Conservation (phyloP, 37 sponge, comb jelly and placozoan genomes). For the Crambe crambe region DNA sequence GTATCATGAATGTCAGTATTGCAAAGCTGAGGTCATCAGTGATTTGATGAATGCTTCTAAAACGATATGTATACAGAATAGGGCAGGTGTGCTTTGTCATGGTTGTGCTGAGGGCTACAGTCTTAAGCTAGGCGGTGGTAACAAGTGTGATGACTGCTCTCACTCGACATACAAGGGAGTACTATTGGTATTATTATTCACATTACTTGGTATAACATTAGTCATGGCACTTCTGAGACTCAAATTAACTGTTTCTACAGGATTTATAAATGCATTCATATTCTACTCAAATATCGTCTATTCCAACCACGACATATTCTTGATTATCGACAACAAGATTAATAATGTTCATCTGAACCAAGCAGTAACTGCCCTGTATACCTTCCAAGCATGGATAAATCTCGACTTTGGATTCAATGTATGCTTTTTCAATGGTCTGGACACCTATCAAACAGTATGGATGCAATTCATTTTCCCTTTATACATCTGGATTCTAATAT, state of each 20-base stretch:
- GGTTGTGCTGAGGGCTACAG: not conserved
- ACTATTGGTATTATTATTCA: not conserved
- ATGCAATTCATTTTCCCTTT: not conserved
- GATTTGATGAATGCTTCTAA: not conserved
- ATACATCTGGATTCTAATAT: slow-evolving; percentile 1
- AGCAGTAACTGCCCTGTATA: not conserved
- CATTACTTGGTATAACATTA: not conserved
- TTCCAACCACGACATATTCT: not conserved
- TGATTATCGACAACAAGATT: not conserved
- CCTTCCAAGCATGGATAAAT: not conserved
- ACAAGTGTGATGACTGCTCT: not conserved
- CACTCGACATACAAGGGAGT: not conserved
- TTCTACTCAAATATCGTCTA: not conserved
- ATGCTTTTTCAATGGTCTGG: slow-evolving; percentile 32
- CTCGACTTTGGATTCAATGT: not conserved
- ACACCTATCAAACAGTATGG: not conserved
- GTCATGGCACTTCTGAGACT: not conserved
- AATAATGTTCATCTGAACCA: not conserved
- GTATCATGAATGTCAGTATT: not conserved
- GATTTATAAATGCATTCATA: not conserved
- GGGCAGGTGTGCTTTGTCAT: not conserved
- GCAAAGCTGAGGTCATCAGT: not conserved
- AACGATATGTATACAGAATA: not conserved
- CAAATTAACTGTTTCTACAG: not conserved
- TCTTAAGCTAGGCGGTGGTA: not conserved